Conservation (phyloP, 2,113 vertebrate species). For the Felis catus region F.catus_Fca126_mat1.0 CM031425.1:57527001-57527500, state of each 20-base stretch:
- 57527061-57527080: not conserved
- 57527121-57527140: accelerated
- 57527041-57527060: accelerated
- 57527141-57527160: too few species aligned
- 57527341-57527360: not conserved
- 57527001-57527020: accelerated
- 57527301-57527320: too few species aligned
- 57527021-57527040: accelerated
- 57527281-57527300: not conserved
- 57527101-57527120: too few species aligned
- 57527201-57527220: not conserved
- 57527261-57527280: too few species aligned
- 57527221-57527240: too few species aligned
- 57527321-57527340: not conserved
- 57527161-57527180: not conserved
- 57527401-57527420: too few species aligned
- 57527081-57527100: not conserved
- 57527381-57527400: not conserved
- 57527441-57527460: too few species aligned
- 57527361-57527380: too few species aligned
- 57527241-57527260: not conserved
- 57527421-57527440: too few species aligned
- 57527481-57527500: too few species aligned
- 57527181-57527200: not conserved
- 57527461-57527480: too few species aligned